Percentiles rank a stretch among this genome's conserved stretches.
These are phyloP conservation scores for Nomada hirtipes DNA, from an alignment of 2,888 invertebrate genomes.

Conservation along the genomic window DNA sequence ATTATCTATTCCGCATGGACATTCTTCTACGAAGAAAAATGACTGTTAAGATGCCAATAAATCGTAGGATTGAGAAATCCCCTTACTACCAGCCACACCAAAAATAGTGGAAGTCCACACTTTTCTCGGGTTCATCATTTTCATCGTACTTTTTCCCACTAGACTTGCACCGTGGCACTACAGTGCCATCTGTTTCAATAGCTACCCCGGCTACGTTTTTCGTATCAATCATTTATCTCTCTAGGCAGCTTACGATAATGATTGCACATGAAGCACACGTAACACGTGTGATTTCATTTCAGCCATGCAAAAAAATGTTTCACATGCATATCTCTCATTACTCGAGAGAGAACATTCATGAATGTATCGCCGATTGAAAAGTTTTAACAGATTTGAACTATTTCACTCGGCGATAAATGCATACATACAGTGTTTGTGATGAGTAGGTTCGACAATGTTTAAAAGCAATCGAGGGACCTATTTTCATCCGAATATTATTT, in stretches of 20 bases:
- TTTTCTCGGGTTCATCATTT: slow-evolving; percentile 25
- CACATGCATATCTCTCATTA: neutral
- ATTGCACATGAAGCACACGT: slow-evolving; percentile 13
- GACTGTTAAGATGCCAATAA: slow-evolving; percentile 16
- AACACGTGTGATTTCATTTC: neutral
- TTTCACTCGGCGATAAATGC: too few species aligned
- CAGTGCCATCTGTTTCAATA: slow-evolving; percentile 42
- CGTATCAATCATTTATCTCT: slow-evolving; percentile 37
- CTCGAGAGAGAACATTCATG: too few species aligned
- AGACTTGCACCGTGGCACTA: slow-evolving; percentile 2
- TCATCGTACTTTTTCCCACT: slow-evolving; percentile 30
- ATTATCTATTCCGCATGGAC: slow-evolving; percentile 2
- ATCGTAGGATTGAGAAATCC: slow-evolving; percentile 19
- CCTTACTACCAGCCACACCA: neutral
- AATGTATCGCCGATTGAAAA: too few species aligned
- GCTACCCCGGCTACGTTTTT: slow-evolving; percentile 22
- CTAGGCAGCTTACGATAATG: slow-evolving; percentile 12
- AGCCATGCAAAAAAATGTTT: neutral
- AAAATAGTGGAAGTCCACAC: slow-evolving; percentile 20
- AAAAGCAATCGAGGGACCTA: neutral
- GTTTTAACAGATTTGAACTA: neutral
- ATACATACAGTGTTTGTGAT: neutral
- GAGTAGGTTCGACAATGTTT: neutral
- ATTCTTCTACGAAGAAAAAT: slow-evolving; percentile 10
- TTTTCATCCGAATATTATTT: too few species aligned